Evolutionary conservation across 2,797 vertebrate genomes (phyloP).

Genomic region (Coracias cyanogaster): DNA sequence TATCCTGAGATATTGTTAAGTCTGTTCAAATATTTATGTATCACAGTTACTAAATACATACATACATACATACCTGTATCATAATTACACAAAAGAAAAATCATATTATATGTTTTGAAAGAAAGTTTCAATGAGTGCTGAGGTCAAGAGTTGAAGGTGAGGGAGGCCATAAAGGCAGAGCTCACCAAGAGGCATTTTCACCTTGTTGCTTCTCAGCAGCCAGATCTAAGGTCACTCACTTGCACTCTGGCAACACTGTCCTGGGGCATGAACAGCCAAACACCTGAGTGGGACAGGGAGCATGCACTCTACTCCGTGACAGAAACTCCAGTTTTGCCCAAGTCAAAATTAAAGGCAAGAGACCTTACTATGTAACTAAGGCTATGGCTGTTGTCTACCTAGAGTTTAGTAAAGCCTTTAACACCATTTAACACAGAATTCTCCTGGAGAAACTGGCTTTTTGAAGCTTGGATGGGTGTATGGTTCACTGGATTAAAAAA

Average conservation of each 20-base stretch:
- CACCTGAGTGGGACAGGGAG: background rate
- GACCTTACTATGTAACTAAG: background rate
- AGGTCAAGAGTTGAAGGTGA: background rate
- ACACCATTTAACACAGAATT: background rate
- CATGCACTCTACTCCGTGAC: background rate
- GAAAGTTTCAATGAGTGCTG: background rate
- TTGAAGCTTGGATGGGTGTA: too few species aligned
- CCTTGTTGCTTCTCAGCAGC: background rate
- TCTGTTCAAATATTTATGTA: background rate
- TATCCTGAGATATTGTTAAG: background rate
- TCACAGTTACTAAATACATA: background rate
- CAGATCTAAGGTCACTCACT: rapidly evolving
- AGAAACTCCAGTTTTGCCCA: background rate
- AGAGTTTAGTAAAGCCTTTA: background rate
- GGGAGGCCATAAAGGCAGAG: background rate
- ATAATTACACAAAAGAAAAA: background rate
- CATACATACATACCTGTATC: too few species aligned
- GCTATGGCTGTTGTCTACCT: background rate
- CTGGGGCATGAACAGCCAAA: background rate
- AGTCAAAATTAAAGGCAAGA: background rate
- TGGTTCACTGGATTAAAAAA: background rate
- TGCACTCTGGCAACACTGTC: background rate
- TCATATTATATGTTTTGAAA: background rate
- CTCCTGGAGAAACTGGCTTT: background rate
- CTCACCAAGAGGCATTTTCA: background rate